Evolutionary conservation across 1,140 invertebrate species (phyloP), one percentile per base, ranked within the genome.

Genomic region (Pemphigus obesinymphae): DNA sequence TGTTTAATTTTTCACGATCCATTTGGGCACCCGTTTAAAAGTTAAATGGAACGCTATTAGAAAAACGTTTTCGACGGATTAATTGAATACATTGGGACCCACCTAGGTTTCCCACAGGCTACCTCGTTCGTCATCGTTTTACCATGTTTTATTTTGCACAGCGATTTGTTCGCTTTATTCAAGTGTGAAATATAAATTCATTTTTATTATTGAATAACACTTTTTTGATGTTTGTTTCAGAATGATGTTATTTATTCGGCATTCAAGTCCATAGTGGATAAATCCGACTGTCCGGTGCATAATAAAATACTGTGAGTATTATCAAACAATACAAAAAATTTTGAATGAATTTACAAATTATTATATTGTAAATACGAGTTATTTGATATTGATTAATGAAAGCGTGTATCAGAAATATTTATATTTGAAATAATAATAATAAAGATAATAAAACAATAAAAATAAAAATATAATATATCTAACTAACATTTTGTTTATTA

Each of bases 271-370:
- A 43, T 80, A 17, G 53, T 29, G 3, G 76, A 58, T 20, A 40
- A 80, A 29, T 26, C 23, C n/a, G 53, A 55, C 17, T 55, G 73
- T 45, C 37, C 55, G 37, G 76, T 34, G 17, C 63, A 80, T 10
- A 10, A 34, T 11, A 40, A 80, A 58, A 61, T 80, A 40, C 37
- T 80, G 76, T 80, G 48, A 80, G 76, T 80, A 61, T 7, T n/a
- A n/a, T n/a, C n/a, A n/a, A n/a, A n/a, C n/a, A n/a, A n/a, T n/a
- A n/a, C n/a, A n/a, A n/a, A n/a, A n/a, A n/a, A n/a, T n/a, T n/a
- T n/a, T n/a, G n/a, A n/a, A n/a, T n/a, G n/a, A n/a, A n/a, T n/a
- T n/a, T n/a, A n/a, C n/a, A n/a, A n/a, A n/a, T n/a, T n/a, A n/a
- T n/a, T n/a, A n/a, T n/a, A n/a, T n/a, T n/a, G n/a, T n/a, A n/a